These are phyloP conservation scores for Puntigrus tetrazona DNA, from an alignment of 2,113 vertebrate species.

Conservation along the genomic window DNA sequence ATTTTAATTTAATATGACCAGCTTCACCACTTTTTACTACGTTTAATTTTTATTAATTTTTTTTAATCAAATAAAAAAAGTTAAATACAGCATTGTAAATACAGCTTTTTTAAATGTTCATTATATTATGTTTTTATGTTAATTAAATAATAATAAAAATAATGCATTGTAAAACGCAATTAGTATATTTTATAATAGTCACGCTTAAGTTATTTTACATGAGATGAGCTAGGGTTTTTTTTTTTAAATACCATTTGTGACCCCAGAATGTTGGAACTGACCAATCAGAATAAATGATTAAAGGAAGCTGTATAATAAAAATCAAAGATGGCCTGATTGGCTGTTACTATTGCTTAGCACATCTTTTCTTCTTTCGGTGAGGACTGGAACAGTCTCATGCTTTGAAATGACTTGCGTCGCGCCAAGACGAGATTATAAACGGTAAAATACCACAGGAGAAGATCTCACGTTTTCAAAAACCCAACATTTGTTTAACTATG, in stretches of 20 bases:
- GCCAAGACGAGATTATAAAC: background rate
- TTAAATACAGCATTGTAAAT: too few species aligned
- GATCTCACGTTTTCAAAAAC: background rate
- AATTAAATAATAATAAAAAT: too few species aligned
- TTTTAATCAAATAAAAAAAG: too few species aligned
- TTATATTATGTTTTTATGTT: too few species aligned
- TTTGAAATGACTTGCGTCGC: background rate
- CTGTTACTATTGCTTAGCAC: background rate
- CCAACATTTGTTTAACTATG: constrained; percentile 2
- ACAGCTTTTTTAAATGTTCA: too few species aligned
- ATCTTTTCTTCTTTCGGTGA: background rate
- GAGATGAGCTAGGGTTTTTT: too few species aligned
- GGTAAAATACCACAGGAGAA: background rate
- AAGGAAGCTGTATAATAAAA: background rate
- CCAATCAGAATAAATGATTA: background rate
- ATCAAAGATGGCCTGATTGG: background rate
- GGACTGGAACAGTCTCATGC: background rate
- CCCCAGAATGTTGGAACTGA: background rate
- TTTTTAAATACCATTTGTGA: background rate
- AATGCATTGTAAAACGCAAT: too few species aligned
- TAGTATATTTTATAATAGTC: too few species aligned
- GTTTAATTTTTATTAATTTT: too few species aligned
- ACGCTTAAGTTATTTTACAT: too few species aligned
- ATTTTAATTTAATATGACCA: too few species aligned
- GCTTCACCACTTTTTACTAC: too few species aligned